phyloP scores from a whole-genome alignment of 2,797 vertebrate genomes.

The Xenops minutus region DNA sequence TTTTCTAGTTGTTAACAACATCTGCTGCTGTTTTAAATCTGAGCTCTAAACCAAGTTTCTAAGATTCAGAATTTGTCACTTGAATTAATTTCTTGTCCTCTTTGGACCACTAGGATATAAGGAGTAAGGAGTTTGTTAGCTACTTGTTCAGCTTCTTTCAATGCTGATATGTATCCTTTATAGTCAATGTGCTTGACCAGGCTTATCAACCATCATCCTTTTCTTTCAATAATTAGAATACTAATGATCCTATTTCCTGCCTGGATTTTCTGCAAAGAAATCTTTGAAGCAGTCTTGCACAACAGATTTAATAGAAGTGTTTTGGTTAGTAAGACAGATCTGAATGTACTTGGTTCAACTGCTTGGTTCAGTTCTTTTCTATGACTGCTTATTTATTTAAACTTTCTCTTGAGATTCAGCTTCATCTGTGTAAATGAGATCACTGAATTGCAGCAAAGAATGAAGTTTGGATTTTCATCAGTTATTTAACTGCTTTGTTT shows the following conservation, averaged over 20 bases:
- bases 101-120: neutral
- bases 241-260: neutral
- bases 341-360: neutral
- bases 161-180: neutral
- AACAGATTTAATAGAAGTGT: neutral
- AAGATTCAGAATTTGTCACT: neutral
- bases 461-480: neutral
- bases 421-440: neutral
- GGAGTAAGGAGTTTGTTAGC: neutral
- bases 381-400: neutral
- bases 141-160: neutral
- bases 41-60: neutral
- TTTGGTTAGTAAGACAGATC: neutral
- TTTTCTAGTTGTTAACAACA: neutral
- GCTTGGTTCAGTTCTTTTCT: neutral
- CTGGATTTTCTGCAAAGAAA: neutral
- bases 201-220: neutral
- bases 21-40: neutral
- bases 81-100: neutral
- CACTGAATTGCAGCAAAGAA: neutral
- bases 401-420: slow-evolving; percentile 6
- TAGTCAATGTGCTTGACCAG: neutral
- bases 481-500: neutral
- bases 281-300: slow-evolving; percentile 21
- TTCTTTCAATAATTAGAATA: slow-evolving; percentile 15